Conservation (phyloP, 2,113 vertebrate species). For the Ochotona curzoniae region DNA sequence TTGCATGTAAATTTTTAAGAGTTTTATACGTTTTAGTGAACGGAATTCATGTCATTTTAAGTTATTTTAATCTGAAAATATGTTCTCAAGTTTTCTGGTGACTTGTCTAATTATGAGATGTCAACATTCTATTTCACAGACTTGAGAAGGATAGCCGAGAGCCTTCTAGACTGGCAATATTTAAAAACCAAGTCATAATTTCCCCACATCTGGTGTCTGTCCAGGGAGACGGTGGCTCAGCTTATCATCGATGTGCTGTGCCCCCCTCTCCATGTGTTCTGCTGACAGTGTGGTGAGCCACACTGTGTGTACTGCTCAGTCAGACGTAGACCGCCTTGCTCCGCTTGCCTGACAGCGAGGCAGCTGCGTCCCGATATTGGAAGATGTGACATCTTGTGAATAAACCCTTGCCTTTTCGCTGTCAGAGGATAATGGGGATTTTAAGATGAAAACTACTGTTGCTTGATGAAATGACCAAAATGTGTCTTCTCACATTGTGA, state of each 20-base stretch:
- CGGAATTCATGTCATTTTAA: conserved; percentile 66
- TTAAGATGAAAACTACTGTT: neutral
- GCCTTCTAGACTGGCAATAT: neutral
- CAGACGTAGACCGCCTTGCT: neutral
- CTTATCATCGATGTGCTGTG: neutral
- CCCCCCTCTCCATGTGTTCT: neutral
- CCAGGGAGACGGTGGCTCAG: neutral
- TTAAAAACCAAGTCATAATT: neutral
- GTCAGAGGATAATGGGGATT: neutral
- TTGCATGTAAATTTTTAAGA: conserved; percentile 64
- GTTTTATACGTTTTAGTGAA: conserved; percentile 51
- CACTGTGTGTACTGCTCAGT: neutral
- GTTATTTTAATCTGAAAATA: conserved; percentile 13
- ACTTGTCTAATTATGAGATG: neutral
- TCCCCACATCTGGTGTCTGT: neutral
- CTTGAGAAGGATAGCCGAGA: neutral
- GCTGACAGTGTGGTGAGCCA: neutral
- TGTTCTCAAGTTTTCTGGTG: neutral
- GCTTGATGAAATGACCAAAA: neutral
- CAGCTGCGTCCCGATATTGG: neutral
- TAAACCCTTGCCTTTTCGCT: neutral
- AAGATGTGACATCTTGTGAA: neutral
- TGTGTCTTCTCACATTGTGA: neutral
- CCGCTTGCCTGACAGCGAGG: neutral
- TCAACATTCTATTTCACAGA: neutral